Base-by-base conservation (phyloP, 2,888 invertebrate species). In the Sphaeridia pumilis region DNA sequence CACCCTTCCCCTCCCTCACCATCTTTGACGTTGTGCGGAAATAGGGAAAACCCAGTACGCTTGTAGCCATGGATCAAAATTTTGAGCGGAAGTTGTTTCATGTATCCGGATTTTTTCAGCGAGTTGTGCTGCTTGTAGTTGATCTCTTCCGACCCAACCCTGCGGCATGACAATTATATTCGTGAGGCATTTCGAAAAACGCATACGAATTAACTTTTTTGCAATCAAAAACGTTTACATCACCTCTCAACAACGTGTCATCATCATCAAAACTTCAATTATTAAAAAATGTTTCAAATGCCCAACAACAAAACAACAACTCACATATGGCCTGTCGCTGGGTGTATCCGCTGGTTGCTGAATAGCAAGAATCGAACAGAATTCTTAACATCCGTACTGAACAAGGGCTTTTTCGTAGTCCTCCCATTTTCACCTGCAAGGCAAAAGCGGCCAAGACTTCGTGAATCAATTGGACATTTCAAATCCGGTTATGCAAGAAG, bases 41-140 rank as follows among this genome's bases (percentile, higher is more conserved):
- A 52, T 41, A 38, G 5, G 42, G 50, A n/a, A 45, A 36, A 36
- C 49, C 48, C n/a, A 42, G 26, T 52, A n/a, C 45, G 35, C 36
- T 43, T 61, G 28, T 53, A 64, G 0, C 61, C 64, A 38, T 64
- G 64, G 48, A 64, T 59, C 3, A 64, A 54, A 5, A 64, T 26
- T 54, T 64, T 64, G 17, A 59, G 50, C 1, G 52, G 52, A 2
- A 34, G 20, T 14, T 22, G 20, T 5, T 24, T 17, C 14, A 27
- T 27, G 24, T 25, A 50, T 7, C 34, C 4, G 7, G 28, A 21
- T 7, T 28, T 48, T 24, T 22, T 21, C 17, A 50, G 27, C 25
- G 43, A 27, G 17, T 42, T 25, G 25, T 27, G 12, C n/a, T 44
- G 24, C n/a, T 31, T 25, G 12, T 45, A 20, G 24, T 45, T 5